Percentiles rank a stretch among this genome's conserved stretches.
phyloP scores from a whole-genome alignment of 1,140 invertebrate genomes.

The Lutraria rhynchaena region DNA sequence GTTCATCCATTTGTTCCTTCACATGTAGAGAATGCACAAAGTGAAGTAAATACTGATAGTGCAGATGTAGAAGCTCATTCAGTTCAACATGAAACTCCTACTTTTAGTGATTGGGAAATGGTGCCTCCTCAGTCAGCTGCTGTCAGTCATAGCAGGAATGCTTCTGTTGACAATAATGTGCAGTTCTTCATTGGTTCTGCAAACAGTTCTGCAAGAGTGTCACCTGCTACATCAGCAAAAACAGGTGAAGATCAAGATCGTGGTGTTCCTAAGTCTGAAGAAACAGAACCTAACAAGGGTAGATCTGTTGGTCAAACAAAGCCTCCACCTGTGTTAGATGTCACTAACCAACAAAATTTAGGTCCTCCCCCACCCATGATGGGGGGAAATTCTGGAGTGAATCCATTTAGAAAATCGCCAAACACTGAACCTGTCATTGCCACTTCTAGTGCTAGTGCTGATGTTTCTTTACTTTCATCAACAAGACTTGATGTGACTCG shows the following conservation, averaged over 20 bases:
- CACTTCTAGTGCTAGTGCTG: neutral
- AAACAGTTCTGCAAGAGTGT: slow-evolving; percentile 59
- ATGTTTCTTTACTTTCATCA: slow-evolving; percentile 23
- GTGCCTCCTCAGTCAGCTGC: slow-evolving; percentile 61
- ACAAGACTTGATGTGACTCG: slow-evolving; percentile 42
- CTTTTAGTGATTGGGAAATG: slow-evolving; percentile 75
- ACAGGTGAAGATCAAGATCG: slow-evolving; percentile 7
- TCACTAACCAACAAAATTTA: neutral
- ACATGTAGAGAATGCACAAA: neutral
- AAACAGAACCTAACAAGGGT: slow-evolving; percentile 36
- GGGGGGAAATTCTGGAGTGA: slow-evolving; percentile 25
- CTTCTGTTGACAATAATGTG: slow-evolving; percentile 71
- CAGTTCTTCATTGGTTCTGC: slow-evolving; percentile 66
- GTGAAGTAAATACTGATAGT: slow-evolving; percentile 6
- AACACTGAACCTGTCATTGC: neutral
- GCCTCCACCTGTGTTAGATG: slow-evolving; percentile 18
- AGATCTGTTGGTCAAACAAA: neutral
- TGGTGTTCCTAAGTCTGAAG: neutral
- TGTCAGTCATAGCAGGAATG: slow-evolving; percentile 65
- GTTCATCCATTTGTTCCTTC: slow-evolving; percentile 1
- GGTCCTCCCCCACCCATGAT: slow-evolving; percentile 43
- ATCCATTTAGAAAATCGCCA: slow-evolving; percentile 65
- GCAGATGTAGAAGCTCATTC: neutral
- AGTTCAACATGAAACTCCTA: slow-evolving; percentile 21
- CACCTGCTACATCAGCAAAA: slow-evolving; percentile 34